Conservation (phyloP, 2,888 invertebrate species). For the Erpobdella octoculata region DNA sequence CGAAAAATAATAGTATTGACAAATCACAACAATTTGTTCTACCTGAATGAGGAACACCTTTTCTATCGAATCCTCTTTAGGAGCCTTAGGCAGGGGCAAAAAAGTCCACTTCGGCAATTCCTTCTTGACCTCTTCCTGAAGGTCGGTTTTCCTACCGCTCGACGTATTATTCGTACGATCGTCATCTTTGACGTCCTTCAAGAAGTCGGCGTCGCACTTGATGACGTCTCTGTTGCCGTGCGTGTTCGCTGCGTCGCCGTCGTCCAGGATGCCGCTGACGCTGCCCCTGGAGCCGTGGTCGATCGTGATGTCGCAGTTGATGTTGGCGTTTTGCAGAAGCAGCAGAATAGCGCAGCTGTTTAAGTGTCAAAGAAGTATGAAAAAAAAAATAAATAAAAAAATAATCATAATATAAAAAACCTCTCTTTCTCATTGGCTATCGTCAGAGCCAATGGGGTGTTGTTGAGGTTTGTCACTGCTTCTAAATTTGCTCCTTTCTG, state of each 20-base stretch:
- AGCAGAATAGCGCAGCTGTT: conserved; percentile 53
- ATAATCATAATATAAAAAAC: conserved; percentile 35
- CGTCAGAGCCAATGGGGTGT: conserved; percentile 54
- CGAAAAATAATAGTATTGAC: not conserved
- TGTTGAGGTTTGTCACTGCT: conserved; percentile 50
- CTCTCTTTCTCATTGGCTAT: conserved; percentile 53
- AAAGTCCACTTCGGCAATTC: conserved; percentile 44
- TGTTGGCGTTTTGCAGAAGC: conserved; percentile 49
- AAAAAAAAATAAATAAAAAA: conserved; percentile 7
- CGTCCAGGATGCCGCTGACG: not conserved
- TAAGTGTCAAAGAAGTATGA: not conserved
- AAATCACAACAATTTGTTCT: not conserved
- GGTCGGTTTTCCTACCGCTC: no score
- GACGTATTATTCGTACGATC: no score
- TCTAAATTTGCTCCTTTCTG: conserved; percentile 48
- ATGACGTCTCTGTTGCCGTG: conserved; percentile 30
- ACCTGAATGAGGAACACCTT: conserved; percentile 25
- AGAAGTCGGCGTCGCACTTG: conserved; percentile 8
- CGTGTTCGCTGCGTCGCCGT: conserved; percentile 34
- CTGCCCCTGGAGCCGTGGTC: not conserved
- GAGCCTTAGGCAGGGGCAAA: conserved; percentile 41
- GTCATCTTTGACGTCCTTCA: conserved; percentile 33
- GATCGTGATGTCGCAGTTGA: conserved; percentile 39
- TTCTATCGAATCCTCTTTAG: conserved; percentile 33
- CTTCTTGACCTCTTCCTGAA: no score